Conservation (phyloP, 2,113 vertebrate species). For the Agelaius phoeniceus region DNA sequence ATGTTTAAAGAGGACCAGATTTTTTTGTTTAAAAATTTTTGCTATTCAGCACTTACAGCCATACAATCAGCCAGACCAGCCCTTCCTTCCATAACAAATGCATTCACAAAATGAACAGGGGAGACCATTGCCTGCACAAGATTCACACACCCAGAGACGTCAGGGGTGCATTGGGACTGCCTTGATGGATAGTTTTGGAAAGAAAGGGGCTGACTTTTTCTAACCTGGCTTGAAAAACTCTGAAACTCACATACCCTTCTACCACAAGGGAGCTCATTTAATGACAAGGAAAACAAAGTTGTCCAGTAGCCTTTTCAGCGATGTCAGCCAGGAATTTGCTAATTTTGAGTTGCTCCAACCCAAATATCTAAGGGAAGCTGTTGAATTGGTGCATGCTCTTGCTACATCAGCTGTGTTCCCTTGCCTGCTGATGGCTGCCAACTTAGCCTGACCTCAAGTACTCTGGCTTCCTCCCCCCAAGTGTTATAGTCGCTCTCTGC, state of each 20-base stretch:
- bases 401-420: neutral
- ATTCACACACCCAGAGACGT: neutral
- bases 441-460: neutral
- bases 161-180: rapidly evolving
- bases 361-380: neutral
- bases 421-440: neutral
- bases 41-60: neutral
- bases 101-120: neutral
- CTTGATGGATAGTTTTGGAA: neutral
- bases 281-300: neutral
- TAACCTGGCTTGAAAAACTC: neutral
- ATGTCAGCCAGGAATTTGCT: neutral
- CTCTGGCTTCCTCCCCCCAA: neutral
- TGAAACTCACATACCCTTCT: neutral
- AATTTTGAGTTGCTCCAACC: neutral
- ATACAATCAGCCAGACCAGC: neutral
- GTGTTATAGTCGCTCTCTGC: neutral
- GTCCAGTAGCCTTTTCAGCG: neutral
- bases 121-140: neutral
- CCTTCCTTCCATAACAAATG: neutral
- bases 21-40: slow-evolving; percentile 9
- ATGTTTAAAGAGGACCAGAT: neutral
- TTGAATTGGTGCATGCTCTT: neutral
- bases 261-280: neutral
- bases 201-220: neutral